A percentile compares a stretch with the other conserved stretches of the same genome.
Evolutionary conservation across 2,797 vertebrate species (phyloP).

Genomic region (Neosilurus hyrtlii): DNA sequence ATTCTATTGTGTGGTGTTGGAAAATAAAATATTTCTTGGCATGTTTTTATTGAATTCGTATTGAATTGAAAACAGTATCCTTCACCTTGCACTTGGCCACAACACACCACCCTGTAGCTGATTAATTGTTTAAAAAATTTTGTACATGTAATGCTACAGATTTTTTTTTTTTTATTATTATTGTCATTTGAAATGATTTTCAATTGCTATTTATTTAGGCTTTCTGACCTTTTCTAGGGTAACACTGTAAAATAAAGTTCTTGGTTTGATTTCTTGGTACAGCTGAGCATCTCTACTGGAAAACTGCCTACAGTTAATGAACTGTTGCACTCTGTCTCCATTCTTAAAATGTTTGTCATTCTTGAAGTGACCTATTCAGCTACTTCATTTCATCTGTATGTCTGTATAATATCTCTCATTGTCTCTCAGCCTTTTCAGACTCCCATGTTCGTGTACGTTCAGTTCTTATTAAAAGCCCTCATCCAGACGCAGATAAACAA

Average conservation of each 20-base stretch:
- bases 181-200: not conserved
- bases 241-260: not conserved
- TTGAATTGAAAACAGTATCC: no score
- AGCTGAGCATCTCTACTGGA: not conserved
- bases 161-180: no score
- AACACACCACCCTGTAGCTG: not conserved
- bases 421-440: conserved; percentile 13
- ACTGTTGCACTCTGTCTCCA: not conserved
- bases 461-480: conserved; percentile 25
- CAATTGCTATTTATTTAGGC: not conserved
- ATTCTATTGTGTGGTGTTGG: not conserved
- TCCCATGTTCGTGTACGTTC: conserved; percentile 33
- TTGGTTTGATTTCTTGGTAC: not conserved
- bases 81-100: not conserved
- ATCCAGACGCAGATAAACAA: conserved; percentile 11
- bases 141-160: no score
- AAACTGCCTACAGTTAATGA: not conserved
- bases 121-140: not conserved
- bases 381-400: conserved; percentile 17
- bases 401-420: conserved; percentile 17
- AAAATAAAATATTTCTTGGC: not conserved
- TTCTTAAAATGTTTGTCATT: conserved; percentile 30
- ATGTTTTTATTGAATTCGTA: not conserved
- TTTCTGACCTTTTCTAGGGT: not conserved
- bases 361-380: not conserved